Evolutionary conservation across 37 sponge, comb jelly and placozoan genomes (phyloP).

Genomic region (Spongilla lacustris): DNA sequence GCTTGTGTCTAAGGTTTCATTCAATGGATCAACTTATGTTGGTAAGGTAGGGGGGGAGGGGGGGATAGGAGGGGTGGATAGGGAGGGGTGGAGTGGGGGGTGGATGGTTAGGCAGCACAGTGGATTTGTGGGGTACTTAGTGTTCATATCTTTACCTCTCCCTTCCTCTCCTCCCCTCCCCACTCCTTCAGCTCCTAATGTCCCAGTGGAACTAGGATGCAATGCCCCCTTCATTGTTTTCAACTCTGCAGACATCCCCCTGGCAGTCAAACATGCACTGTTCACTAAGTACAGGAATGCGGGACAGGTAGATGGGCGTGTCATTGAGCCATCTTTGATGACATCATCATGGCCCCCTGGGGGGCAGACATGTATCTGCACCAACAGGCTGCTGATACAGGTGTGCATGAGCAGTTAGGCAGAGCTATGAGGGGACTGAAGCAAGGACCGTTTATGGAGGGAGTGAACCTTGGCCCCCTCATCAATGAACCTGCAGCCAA

Average conservation of each 20-base stretch:
- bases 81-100: too few species aligned
- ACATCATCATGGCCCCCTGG: not conserved
- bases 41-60: slow-evolving; percentile 71
- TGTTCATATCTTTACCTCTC: not conserved
- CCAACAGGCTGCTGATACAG: slow-evolving; percentile 85
- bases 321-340: not conserved
- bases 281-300: slow-evolving; percentile 89
- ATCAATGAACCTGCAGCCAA: slow-evolving; percentile 76
- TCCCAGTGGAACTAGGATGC: slow-evolving; percentile 90
- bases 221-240: slow-evolving; percentile 98
- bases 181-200: slow-evolving; percentile 60
- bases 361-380: slow-evolving; percentile 25
- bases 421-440: slow-evolving; percentile 58
- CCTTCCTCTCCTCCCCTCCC: not conserved
- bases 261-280: slow-evolving; percentile 72
- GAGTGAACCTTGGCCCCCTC: slow-evolving; percentile 85
- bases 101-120: too few species aligned
- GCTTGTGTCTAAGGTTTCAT: slow-evolving; percentile 76
- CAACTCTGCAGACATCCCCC: slow-evolving; percentile 84
- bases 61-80: too few species aligned
- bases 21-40: slow-evolving; percentile 91
- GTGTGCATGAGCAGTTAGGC: slow-evolving; percentile 74
- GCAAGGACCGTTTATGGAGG: slow-evolving; percentile 77
- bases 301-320: slow-evolving; percentile 59
- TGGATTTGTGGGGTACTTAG: too few species aligned